Evolutionary conservation across 2,888 invertebrate genomes (phyloP).

Genomic region (Dicycla oo): DNA sequence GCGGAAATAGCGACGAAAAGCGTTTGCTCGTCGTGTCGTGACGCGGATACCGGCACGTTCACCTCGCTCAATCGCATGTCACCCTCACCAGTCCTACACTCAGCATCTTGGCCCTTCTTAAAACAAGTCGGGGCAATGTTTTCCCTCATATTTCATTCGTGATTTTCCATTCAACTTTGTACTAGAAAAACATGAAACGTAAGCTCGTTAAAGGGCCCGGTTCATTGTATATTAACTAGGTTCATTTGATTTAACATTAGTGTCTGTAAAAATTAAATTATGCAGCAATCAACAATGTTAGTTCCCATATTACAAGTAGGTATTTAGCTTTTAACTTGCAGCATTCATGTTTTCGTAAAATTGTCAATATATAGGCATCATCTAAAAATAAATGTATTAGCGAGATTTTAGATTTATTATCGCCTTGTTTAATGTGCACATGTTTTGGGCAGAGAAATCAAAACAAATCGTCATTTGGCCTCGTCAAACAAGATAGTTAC

Average conservation of each 20-base stretch:
- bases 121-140: background rate
- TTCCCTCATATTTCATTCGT: background rate
- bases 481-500: slow-evolving; percentile 86
- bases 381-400: slow-evolving; percentile 28
- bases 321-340: slow-evolving; percentile 4
- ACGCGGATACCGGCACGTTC: slow-evolving; percentile 75
- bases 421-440: slow-evolving; percentile 66
- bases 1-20: slow-evolving; percentile 88
- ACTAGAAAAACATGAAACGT: slow-evolving; percentile 4
- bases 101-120: slow-evolving; percentile 31
- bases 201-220: background rate
- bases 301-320: background rate
- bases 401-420: slow-evolving; percentile 32
- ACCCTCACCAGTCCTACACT: slow-evolving; percentile 48
- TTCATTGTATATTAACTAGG: slow-evolving; percentile 19
- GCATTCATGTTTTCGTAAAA: slow-evolving; percentile 15
- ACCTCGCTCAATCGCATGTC: slow-evolving; percentile 72
- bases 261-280: slow-evolving; percentile 12
- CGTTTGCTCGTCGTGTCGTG: slow-evolving; percentile 78
- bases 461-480: slow-evolving; percentile 87
- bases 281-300: slow-evolving; percentile 11
- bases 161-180: slow-evolving; percentile 18
- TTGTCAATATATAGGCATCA: background rate
- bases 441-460: slow-evolving; percentile 82
- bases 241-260: slow-evolving; percentile 16